Percentiles rank a stretch among this genome's conserved stretches.
These are phyloP conservation scores for Austrofundulus limnaeus DNA, from an alignment of 2,113 vertebrate genomes.

Conservation along the genomic window DNA sequence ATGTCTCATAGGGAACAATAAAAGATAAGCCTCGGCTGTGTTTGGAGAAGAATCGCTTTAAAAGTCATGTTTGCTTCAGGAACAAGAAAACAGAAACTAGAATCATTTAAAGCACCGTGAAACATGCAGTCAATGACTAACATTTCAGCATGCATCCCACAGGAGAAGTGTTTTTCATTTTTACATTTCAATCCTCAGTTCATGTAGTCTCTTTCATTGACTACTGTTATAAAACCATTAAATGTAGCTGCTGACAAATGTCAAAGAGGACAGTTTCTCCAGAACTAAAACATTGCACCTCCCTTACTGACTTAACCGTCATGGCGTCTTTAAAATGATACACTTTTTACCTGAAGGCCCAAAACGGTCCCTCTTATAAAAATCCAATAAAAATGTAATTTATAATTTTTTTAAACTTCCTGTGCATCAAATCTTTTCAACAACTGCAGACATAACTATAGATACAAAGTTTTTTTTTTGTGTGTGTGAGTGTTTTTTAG, in stretches of 20 bases:
- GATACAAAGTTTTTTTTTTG: no score
- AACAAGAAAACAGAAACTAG: constrained; percentile 30
- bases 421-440: no score
- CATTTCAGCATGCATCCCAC: constrained; percentile 24
- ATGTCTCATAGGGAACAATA: constrained; percentile 51
- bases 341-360: no score
- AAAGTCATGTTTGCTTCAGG: constrained; percentile 43
- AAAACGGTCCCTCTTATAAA: no score
- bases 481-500: no score
- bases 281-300: constrained; percentile 29
- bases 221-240: constrained; percentile 41
- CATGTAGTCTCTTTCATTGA: constrained; percentile 63
- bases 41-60: constrained; percentile 22
- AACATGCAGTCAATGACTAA: constrained; percentile 32
- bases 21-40: constrained; percentile 16
- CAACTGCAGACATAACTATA: no score
- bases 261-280: constrained; percentile 58
- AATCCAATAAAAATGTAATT: no score
- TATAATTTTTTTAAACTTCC: no score
- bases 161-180: constrained; percentile 23
- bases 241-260: constrained; percentile 54
- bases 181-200: neutral
- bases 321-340: no score
- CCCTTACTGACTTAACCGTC: no score
- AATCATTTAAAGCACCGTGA: constrained; percentile 28